phyloP scores from a whole-genome alignment of 64 coral and sea anemone species.

The Porites lutea region DNA sequence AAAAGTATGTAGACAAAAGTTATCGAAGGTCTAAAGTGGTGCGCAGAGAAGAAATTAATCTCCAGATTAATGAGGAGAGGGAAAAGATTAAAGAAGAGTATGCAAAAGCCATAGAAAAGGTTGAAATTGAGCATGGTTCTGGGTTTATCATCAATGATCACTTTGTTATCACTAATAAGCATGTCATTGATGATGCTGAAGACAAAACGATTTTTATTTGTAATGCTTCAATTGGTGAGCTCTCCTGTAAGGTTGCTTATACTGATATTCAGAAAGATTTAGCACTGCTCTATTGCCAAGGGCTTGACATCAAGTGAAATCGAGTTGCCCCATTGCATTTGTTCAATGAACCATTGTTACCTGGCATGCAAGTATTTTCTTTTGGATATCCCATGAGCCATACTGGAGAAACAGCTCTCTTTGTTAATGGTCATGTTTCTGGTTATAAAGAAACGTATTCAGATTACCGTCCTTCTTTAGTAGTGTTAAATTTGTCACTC shows the following conservation, averaged over 20 bases:
- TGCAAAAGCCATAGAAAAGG: not conserved
- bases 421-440: conserved; percentile 4
- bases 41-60: not conserved
- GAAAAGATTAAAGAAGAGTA: not conserved
- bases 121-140: not conserved
- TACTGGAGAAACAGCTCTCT: not conserved
- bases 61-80: not conserved
- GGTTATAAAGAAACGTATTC: not conserved
- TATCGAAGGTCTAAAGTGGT: too few relatives aligned
- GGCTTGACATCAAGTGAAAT: not conserved
- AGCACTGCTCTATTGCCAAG: not conserved
- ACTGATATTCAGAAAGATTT: not conserved
- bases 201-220: not conserved
- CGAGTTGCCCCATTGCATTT: not conserved
- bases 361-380: not conserved
- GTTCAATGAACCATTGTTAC: not conserved
- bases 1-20: not conserved
- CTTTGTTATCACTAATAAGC: not conserved
- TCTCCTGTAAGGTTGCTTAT: not conserved
- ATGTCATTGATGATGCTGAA: not conserved
- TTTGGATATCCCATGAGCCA: not conserved
- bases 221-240: not conserved
- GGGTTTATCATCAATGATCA: not conserved
- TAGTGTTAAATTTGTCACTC: not conserved
- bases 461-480: too few relatives aligned